phyloP scores from a whole-genome alignment of 2,888 invertebrate species.

The Polydesmus complanatus region DNA sequence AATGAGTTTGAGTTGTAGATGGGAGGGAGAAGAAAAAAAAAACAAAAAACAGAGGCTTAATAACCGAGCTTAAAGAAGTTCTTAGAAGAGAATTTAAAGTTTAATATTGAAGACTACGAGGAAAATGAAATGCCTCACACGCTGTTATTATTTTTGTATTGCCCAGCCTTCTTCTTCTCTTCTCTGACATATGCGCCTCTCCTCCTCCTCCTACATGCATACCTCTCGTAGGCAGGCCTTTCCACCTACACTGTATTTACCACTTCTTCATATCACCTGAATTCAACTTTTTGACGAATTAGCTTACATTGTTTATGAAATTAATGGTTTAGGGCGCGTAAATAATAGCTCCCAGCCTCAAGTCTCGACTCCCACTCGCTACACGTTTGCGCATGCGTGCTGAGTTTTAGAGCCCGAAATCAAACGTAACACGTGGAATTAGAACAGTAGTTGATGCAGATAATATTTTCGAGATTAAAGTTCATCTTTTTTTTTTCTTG shows the following conservation, averaged over 20 bases:
- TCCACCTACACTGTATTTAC: neutral
- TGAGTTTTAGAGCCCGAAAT: too few species aligned
- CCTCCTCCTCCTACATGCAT: neutral
- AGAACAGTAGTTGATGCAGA: too few species aligned
- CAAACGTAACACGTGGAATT: too few species aligned
- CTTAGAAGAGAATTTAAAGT: neutral
- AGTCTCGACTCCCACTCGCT: too few species aligned
- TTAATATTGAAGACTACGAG: neutral
- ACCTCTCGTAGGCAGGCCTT: too few species aligned
- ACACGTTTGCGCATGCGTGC: too few species aligned
- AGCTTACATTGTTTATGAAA: neutral
- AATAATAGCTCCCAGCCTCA: too few species aligned
- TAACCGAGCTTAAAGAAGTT: neutral
- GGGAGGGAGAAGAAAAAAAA: too few species aligned
- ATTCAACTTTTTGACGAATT: neutral
- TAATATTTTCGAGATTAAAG: too few species aligned
- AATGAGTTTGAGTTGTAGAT: neutral
- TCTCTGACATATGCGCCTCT: neutral
- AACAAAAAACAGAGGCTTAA: too few species aligned
- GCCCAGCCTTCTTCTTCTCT: neutral
- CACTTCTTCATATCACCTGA: neutral
- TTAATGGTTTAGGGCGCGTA: neutral
- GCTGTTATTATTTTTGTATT: neutral
- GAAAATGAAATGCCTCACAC: neutral
- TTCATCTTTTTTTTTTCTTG: too few species aligned